Evolutionary conservation across 2,797 vertebrate species (phyloP).

Genomic region (Aviceda cuculoides): DNA sequence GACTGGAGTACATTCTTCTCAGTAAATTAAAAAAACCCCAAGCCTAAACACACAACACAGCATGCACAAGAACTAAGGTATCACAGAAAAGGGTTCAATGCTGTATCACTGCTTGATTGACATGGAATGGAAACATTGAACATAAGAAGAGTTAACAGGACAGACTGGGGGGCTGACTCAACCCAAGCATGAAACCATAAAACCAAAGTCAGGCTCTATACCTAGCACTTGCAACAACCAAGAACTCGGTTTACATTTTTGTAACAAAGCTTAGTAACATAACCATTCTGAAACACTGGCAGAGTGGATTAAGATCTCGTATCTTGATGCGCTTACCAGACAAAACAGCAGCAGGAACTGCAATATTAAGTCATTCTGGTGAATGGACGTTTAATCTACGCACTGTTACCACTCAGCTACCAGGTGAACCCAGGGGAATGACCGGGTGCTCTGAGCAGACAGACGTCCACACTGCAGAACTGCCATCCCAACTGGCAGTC

Average conservation of each 20-base stretch:
- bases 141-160: neutral
- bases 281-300: neutral
- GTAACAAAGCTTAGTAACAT: neutral
- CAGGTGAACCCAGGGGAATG: neutral
- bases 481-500: neutral
- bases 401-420: neutral
- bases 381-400: neutral
- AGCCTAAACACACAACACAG: neutral
- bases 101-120: accelerated
- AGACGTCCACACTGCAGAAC: neutral
- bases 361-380: neutral
- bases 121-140: neutral
- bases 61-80: neutral
- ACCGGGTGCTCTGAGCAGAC: accelerated
- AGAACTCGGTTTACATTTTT: neutral
- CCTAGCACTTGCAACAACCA: neutral
- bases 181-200: neutral
- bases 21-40: neutral
- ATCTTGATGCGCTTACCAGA: neutral
- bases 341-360: accelerated
- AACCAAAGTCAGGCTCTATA: neutral
- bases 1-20: neutral
- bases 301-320: neutral
- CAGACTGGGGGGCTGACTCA: neutral
- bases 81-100: neutral